Evolutionary conservation across 2,888 invertebrate species (phyloP).

Genomic region (Coenonympha arcania): DNA sequence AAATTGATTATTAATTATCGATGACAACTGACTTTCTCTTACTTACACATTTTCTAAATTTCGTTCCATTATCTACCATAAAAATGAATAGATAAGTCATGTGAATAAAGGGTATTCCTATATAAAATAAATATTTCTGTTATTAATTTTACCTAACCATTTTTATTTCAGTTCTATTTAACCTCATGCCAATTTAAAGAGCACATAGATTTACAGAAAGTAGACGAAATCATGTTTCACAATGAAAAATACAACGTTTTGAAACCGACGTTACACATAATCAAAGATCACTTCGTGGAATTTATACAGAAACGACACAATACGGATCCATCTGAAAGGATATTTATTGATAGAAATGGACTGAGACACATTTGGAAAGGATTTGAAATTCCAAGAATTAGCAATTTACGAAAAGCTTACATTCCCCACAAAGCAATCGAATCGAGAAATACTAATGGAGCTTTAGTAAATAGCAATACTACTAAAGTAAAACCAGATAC

Average conservation of each 20-base stretch:
- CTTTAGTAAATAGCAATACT: background rate
- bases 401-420: constrained; percentile 35
- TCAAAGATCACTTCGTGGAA: constrained; percentile 49
- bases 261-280: constrained; percentile 41
- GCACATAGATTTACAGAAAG: constrained; percentile 51
- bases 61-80: too few relatives aligned
- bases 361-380: constrained; percentile 52
- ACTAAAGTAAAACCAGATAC: background rate
- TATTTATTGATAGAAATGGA: constrained; percentile 51
- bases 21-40: too few relatives aligned
- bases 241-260: constrained; percentile 49
- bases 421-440: constrained; percentile 5
- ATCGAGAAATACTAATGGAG: background rate
- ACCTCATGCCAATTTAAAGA: constrained; percentile 30
- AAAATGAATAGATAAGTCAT: too few relatives aligned
- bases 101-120: too few relatives aligned
- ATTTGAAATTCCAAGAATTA: constrained; percentile 27
- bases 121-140: too few relatives aligned
- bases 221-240: constrained; percentile 39
- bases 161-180: constrained; percentile 4
- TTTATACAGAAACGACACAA: constrained; percentile 36
- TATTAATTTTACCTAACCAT: too few relatives aligned
- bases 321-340: constrained; percentile 28
- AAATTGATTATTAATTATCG: too few relatives aligned
- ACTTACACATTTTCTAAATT: too few relatives aligned